Conservation (phyloP, 2,888 invertebrate genomes). For the Caenorhabditis becei region DNA sequence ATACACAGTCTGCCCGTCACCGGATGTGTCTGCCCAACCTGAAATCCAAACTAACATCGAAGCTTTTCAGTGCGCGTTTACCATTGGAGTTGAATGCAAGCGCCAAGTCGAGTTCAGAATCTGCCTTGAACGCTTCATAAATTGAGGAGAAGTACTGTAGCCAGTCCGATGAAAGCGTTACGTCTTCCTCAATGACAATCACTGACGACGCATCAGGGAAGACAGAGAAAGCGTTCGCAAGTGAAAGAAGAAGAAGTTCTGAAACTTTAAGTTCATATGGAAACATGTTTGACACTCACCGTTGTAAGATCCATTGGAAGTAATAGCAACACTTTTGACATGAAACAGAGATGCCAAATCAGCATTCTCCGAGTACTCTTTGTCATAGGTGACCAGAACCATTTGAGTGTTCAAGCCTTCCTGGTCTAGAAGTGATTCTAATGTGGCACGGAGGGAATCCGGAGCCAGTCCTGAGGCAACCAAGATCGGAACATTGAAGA, state of each 20-base stretch:
- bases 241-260: conserved; percentile 60
- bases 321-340: conserved; percentile 81
- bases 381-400: conserved; percentile 82
- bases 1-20: conserved; percentile 56
- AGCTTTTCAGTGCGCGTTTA: too few species aligned
- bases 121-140: conserved; percentile 49
- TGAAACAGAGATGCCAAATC: conserved; percentile 82
- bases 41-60: too few species aligned
- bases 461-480: conserved; percentile 83
- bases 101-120: conserved; percentile 57
- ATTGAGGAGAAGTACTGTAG: conserved; percentile 66
- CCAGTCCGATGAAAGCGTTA: conserved; percentile 63
- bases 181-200: conserved; percentile 71
- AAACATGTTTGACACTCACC: conserved; percentile 9
- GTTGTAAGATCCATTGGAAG: conserved; percentile 81
- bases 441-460: conserved; percentile 82
- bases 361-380: conserved; percentile 82
- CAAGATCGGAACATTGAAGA: conserved; percentile 83
- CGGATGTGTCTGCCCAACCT: conserved; percentile 65
- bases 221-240: conserved; percentile 64
- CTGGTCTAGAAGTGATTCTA: conserved; percentile 84
- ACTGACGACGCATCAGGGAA: conserved; percentile 68
- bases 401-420: conserved; percentile 84
- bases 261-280: not conserved
- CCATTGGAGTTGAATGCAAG: conserved; percentile 71